Conservation (phyloP, 2,113 vertebrate species). For the Struthidea cinerea region DNA sequence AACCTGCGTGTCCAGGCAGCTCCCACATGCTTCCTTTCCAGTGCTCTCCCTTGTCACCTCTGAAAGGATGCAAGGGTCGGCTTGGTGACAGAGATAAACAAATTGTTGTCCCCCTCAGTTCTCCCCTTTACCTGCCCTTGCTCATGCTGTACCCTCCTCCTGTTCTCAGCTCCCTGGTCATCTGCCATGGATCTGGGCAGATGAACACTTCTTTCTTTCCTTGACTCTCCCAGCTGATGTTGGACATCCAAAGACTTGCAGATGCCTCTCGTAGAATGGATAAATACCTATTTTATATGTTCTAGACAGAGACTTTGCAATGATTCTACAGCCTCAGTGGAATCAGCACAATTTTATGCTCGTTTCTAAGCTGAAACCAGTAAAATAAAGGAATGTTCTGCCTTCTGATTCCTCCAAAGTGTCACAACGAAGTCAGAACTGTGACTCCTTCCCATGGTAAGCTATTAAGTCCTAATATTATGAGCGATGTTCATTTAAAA, state of each 20-base stretch:
- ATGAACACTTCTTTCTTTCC: not conserved
- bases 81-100: not conserved
- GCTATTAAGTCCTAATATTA: not conserved
- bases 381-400: not conserved
- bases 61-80: not conserved
- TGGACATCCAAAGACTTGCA: not conserved
- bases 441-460: not conserved
- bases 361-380: not conserved
- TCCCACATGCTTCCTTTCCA: not conserved
- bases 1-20: not conserved
- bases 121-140: not conserved
- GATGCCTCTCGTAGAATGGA: not conserved
- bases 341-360: not conserved
- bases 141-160: rapidly evolving
- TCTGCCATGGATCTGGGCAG: not conserved
- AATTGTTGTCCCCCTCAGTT: too few species aligned
- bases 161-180: not conserved
- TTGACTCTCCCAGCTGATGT: not conserved
- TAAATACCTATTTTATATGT: not conserved
- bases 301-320: not conserved
- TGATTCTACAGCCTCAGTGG: not conserved
- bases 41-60: not conserved
- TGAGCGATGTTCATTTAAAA: not conserved
- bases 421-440: not conserved
- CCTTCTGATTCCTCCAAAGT: not conserved